These are phyloP conservation scores for Columba guinea DNA, from an alignment of 2,797 vertebrate species.

Conservation along the genomic window DNA sequence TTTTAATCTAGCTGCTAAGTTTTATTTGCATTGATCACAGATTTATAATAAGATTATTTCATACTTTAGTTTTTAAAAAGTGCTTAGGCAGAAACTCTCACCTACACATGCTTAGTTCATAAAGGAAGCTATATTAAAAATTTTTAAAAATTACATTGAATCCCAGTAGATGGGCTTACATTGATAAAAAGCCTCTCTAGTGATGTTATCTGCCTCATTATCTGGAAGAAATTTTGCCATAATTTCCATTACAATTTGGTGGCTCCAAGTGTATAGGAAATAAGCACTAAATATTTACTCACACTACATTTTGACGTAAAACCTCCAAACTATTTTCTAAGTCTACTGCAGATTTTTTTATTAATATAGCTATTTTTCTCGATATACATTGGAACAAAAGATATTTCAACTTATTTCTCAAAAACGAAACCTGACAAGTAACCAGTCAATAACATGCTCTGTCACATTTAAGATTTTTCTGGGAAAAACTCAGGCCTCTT, in stretches of 20 bases:
- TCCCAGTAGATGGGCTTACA: background rate
- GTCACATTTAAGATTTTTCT: rapidly evolving
- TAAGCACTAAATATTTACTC: background rate
- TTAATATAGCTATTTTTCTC: background rate
- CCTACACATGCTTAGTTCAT: background rate
- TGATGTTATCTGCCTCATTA: background rate
- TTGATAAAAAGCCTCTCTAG: background rate
- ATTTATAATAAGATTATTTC: background rate
- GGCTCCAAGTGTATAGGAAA: background rate
- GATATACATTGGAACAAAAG: background rate
- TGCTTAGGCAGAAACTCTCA: background rate
- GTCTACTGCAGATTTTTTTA: background rate
- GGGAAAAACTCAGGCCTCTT: background rate
- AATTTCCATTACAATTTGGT: background rate
- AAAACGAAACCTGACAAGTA: background rate
- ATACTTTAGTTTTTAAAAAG: background rate
- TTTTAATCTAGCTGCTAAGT: background rate
- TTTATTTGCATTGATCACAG: background rate
- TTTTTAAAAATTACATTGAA: background rate
- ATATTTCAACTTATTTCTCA: background rate
- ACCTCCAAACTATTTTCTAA: background rate
- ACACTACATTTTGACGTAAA: background rate
- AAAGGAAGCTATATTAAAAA: background rate
- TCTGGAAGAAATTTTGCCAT: background rate
- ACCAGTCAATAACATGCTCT: background rate